Conservation (phyloP, 2,888 invertebrate species). For the Lasioglossum malachurum region DNA sequence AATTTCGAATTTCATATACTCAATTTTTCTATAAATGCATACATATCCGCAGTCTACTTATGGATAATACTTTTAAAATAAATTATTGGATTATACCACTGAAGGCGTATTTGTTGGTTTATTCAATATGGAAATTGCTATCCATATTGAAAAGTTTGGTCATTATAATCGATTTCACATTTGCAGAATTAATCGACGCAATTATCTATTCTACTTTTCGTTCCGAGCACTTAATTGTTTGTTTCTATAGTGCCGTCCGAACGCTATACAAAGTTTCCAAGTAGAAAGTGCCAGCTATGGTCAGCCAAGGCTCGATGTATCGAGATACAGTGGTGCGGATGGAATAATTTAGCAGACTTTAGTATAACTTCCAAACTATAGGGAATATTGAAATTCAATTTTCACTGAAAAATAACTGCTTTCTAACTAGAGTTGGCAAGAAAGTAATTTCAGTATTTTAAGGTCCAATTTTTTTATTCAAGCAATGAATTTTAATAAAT, state of each 20-base stretch:
- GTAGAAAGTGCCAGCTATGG: not conserved
- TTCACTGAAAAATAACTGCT: no score
- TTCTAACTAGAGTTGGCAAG: no score
- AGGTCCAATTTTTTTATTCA: no score
- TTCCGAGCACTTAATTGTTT: not conserved
- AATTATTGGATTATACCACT: not conserved
- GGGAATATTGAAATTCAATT: no score
- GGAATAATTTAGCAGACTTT: not conserved
- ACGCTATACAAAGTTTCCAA: not conserved
- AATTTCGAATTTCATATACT: no score
- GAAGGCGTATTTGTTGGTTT: no score
- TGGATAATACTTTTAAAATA: not conserved
- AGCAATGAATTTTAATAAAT: no score
- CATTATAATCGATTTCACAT: not conserved
- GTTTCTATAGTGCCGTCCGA: not conserved
- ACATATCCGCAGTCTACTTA: no score
- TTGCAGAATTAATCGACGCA: not conserved
- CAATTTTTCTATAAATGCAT: no score
- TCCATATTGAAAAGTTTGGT: no score
- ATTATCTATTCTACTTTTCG: not conserved
- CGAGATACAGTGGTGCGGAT: not conserved
- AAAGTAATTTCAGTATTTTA: no score
- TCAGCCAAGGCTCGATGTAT: not conserved
- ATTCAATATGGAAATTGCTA: no score
- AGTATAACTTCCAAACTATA: not conserved